Base-by-base conservation (phyloP, 2,797 vertebrate species). In the Anguilla marmorata region DNA sequence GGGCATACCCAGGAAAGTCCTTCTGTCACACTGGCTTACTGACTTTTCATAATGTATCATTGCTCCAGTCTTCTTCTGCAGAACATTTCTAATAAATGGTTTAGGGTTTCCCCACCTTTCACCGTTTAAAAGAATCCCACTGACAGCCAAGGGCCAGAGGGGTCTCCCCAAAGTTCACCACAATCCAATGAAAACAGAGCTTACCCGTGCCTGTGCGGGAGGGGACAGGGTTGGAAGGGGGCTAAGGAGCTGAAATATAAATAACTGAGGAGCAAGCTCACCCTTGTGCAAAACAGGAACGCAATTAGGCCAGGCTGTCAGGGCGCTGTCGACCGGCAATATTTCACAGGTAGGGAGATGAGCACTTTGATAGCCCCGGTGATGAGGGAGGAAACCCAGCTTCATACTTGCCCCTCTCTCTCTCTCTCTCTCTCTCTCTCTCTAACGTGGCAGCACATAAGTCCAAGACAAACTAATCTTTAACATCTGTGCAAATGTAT, bases 141-240 rank as follows among this genome's bases (percentile, higher is more conserved):
- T 97, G 94, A 97, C 97, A 91, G 97, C 96, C 89, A 97, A 97
- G 79, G 96, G 95, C 87, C 96, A 95, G 92, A 96, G 97, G 30
- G 79, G 96, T 96, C 89, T 97, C 96, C 74, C 96, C 94, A 94
- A 97, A 97, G 90, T 97, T 97, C 90, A 97, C 96, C 90, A 96
- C 96, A 89, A 97, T 97, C 96, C 96, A 97, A 89, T 96, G 97
- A 87, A 96, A 96, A 90, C 96, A 97, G 3, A 96, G 94, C 88
- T 96, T 96, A 85, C 95, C 96, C 90, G 93, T 96, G 7, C 96
- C 95, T 96, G 89, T 80, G 56, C 74, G 86, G 86, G 82, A 80
- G 27, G 91, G 89, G 93, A 91, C 90, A 19, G 30, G 58, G 80
- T 63, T 30, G n/a, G 33, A 11, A 11, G 88, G 90, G 74, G 27